Conservation (phyloP, 64 coral and sea anemone species). For the Montipora sp. region DNA sequence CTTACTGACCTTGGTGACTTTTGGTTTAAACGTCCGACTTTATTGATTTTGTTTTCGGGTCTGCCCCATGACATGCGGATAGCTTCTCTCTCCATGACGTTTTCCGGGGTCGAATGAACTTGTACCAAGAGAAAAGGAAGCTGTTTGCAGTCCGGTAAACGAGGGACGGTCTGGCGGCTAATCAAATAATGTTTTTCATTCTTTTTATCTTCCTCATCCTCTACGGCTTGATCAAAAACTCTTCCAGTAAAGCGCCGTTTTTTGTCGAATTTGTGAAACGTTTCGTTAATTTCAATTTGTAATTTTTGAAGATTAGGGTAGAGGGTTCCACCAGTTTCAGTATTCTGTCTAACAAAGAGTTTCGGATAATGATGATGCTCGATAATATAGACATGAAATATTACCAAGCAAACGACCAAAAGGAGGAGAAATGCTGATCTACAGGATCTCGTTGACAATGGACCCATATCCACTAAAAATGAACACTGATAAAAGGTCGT, state of each 20-base stretch:
- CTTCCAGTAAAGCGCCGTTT: background rate
- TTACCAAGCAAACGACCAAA: background rate
- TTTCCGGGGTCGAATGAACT: conserved; percentile 74
- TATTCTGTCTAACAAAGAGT: background rate
- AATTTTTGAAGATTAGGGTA: background rate
- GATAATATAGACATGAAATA: background rate
- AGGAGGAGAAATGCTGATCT: background rate
- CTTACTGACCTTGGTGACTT: background rate
- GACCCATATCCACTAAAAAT: background rate
- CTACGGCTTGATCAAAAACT: background rate
- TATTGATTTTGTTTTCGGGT: conserved; percentile 81
- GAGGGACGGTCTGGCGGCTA: background rate
- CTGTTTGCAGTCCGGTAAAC: conserved; percentile 24
- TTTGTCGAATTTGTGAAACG: background rate
- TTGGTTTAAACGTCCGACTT: conserved; percentile 20
- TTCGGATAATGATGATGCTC: background rate
- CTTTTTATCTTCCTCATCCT: background rate
- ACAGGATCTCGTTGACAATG: background rate
- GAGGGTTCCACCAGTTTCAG: background rate
- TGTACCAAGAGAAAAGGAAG: conserved; percentile 68
- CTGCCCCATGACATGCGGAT: conserved; percentile 87
- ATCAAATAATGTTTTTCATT: background rate
- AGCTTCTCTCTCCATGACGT: conserved; percentile 78
- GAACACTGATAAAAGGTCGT: too few species aligned
- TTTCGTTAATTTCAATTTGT: conserved; percentile 15